Conservation (phyloP, 1,140 invertebrate species). For the Thereuonema tuberculata region DNA sequence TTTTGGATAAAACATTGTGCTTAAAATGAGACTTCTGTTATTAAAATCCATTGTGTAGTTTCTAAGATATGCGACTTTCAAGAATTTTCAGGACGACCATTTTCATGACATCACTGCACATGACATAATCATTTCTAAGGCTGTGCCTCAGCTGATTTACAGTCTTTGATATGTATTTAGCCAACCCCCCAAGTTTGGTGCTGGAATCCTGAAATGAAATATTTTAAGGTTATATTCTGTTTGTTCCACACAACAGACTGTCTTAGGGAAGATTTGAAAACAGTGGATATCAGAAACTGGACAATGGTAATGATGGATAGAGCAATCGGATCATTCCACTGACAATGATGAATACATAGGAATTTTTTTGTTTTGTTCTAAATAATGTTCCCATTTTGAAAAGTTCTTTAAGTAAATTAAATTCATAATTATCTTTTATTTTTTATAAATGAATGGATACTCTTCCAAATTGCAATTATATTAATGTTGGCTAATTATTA, state of each 20-base stretch:
- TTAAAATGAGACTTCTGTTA: background rate
- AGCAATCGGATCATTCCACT: too few species aligned
- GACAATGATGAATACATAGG: too few species aligned
- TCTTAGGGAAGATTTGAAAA: too few species aligned
- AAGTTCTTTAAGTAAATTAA: too few species aligned
- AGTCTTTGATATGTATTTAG: background rate
- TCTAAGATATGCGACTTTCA: background rate
- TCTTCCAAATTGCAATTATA: too few species aligned
- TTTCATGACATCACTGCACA: background rate
- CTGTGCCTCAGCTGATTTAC: background rate
- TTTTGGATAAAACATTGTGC: conserved; percentile 6
- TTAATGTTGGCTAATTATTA: too few species aligned
- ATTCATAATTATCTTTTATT: too few species aligned
- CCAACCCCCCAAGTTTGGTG: background rate
- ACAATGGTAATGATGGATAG: too few species aligned
- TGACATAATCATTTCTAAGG: background rate
- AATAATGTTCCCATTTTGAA: too few species aligned
- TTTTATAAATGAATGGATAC: too few species aligned
- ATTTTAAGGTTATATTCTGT: conserved; percentile 10
- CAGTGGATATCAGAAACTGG: too few species aligned
- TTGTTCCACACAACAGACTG: conserved; percentile 5
- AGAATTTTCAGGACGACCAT: background rate
- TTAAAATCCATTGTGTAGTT: background rate
- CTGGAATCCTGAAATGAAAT: background rate
- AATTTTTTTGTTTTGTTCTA: too few species aligned